A percentile compares a stretch with the other conserved stretches of the same genome.
Conservation (phyloP, 2,113 vertebrate genomes). For the Erythrocercus mccallii region DNA sequence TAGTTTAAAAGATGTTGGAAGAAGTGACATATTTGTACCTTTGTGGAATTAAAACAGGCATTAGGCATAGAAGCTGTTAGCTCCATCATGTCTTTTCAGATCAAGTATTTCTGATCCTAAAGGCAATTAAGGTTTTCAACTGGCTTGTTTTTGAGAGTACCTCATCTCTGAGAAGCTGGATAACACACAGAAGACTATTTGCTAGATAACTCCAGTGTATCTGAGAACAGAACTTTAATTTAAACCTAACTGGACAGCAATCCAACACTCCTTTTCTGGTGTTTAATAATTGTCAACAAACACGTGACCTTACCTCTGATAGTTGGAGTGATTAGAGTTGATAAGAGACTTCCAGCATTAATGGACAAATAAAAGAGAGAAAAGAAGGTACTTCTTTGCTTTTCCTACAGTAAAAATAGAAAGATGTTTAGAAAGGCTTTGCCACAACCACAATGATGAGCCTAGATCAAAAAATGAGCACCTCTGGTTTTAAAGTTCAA, state of each 20-base stretch:
- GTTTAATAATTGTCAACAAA: background rate
- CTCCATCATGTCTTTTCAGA: background rate
- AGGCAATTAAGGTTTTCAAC: background rate
- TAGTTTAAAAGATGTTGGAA: background rate
- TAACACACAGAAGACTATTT: background rate
- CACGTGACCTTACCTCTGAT: constrained; percentile 80
- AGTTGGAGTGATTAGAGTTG: constrained; percentile 89
- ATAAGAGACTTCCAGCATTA: constrained; percentile 91
- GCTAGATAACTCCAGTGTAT: background rate
- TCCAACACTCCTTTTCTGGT: background rate
- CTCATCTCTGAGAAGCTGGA: background rate
- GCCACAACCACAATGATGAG: background rate
- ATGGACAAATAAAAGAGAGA: constrained; percentile 94
- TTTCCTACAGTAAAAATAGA: constrained; percentile 76
- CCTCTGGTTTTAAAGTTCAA: background rate
- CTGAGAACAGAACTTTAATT: background rate
- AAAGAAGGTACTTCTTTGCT: constrained; percentile 88
- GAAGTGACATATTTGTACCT: background rate
- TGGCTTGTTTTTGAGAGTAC: background rate
- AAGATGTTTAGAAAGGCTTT: background rate
- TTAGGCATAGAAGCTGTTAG: background rate
- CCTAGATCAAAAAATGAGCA: background rate
- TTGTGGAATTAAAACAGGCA: background rate
- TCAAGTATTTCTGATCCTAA: background rate
- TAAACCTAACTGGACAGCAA: background rate